Evolutionary conservation across 2,113 vertebrate species (phyloP).

Genomic region (Gymnobelideus leadbeateri): DNA sequence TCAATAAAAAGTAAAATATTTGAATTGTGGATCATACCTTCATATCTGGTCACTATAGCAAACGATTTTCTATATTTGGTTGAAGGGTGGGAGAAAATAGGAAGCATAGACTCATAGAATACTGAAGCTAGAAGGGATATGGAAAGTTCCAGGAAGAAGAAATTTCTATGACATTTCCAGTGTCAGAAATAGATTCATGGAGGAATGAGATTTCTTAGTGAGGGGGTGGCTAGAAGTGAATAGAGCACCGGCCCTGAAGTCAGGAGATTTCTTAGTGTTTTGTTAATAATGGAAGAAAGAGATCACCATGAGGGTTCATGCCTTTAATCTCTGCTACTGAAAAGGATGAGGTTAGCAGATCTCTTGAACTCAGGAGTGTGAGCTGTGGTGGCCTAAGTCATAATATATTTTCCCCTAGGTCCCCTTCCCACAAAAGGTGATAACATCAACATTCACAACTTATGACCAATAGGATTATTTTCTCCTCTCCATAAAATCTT

Average conservation of each 20-base stretch:
- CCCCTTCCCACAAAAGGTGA: background rate
- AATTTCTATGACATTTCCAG: background rate
- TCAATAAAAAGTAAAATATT: background rate
- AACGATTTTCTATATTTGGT: background rate
- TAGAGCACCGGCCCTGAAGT: no score
- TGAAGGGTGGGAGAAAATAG: background rate
- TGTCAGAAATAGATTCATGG: background rate
- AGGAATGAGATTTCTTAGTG: background rate
- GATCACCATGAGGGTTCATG: background rate
- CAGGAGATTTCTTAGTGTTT: background rate
- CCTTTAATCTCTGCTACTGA: background rate
- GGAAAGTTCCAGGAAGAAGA: background rate
- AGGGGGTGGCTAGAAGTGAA: no score
- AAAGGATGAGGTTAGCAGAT: background rate
- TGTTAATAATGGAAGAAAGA: background rate
- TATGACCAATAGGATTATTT: background rate
- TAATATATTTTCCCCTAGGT: background rate
- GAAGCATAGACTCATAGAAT: background rate
- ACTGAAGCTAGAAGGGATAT: background rate
- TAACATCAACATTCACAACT: background rate
- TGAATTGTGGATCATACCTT: background rate
- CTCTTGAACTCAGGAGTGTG: background rate
- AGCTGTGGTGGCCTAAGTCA: background rate
- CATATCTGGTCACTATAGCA: background rate
- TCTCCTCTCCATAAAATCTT: background rate